Evolutionary conservation across 2,113 vertebrate genomes (phyloP), one percentile per base, ranked within the genome.

Genomic region (Podilymbus podiceps): DNA sequence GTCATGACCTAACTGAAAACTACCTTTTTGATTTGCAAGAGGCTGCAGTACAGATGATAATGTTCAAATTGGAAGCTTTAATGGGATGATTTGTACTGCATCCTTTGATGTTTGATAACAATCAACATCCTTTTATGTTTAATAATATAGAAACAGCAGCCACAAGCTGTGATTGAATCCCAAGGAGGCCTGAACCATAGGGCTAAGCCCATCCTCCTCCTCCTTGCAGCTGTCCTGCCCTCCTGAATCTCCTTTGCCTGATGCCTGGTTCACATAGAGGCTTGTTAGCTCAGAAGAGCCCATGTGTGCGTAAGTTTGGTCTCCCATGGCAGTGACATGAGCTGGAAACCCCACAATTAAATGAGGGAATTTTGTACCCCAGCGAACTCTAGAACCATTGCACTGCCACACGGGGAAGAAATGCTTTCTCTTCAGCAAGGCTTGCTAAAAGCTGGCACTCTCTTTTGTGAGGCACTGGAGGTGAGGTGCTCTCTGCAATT

Each of bases 51-150:
- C 58, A 78, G 77, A 89, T 91, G 58, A 53, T 66, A 73, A 92
- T 89, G 56, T 67, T 94, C 77, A 88, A 77, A 85, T 73, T 89
- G 77, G 80, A 93, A 49, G 89, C 87, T 95, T 88, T 96, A 90
- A 96, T 91, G 91, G 77, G 69, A 83, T 94, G 68, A 81, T 94
- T 87, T 87, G 66, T 94, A 66, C 53, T 50, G 62, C 89, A 93
- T 94, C 74, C 94, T 96, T 97, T 96, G 94, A 95, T 96, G 95
- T 97, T 50, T 96, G 81, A 88, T 88, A 94, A 85, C 93, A 96
- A 79, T 89, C 94, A 93, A 69, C 91, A 83, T 91, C 81, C 74
- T 96, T 96, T 97, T 82, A 88, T 94, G 83, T 95, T 93, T 85
- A 88, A 82, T 92, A 85, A 89, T 68, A 42, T 4, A 58, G 62